Evolutionary conservation across 2,888 invertebrate species (phyloP).

Genomic region (Perizoma flavofasciatum): DNA sequence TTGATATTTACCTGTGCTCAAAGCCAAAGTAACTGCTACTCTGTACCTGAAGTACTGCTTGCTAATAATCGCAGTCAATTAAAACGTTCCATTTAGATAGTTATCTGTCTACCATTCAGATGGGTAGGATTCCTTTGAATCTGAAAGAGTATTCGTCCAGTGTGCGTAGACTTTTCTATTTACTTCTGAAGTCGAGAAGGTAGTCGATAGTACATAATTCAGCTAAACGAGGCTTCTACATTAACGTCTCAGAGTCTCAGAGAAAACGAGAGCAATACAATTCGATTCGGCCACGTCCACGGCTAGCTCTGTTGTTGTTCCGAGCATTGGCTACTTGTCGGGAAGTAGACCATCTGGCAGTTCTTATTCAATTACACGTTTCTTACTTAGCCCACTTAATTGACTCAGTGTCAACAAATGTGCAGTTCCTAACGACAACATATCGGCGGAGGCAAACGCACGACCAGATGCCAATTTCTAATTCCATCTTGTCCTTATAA

Average conservation of each 20-base stretch:
- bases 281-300: slow-evolving; percentile 18
- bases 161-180: no score
- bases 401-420: slow-evolving; percentile 8
- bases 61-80: no score
- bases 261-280: slow-evolving; percentile 24
- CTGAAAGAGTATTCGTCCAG: no score
- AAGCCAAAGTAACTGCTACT: no score
- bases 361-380: slow-evolving; percentile 17
- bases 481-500: slow-evolving; percentile 34
- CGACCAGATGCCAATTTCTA: slow-evolving; percentile 31
- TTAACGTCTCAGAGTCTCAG: background rate
- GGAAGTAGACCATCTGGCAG: slow-evolving; percentile 15
- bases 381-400: slow-evolving; percentile 12
- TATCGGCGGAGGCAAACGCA: slow-evolving; percentile 29
- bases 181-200: no score
- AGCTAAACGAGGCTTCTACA: background rate
- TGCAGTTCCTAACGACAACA: slow-evolving; percentile 8
- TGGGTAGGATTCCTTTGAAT: no score
- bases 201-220: background rate
- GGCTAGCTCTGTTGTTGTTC: slow-evolving; percentile 8
- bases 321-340: slow-evolving; percentile 12
- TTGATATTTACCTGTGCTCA: no score
- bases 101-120: no score
- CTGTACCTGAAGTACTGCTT: no score
- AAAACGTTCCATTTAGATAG: no score